Evolutionary conservation across 2,797 vertebrate species (phyloP).

Genomic region (Threskiornis aethiopicus): DNA sequence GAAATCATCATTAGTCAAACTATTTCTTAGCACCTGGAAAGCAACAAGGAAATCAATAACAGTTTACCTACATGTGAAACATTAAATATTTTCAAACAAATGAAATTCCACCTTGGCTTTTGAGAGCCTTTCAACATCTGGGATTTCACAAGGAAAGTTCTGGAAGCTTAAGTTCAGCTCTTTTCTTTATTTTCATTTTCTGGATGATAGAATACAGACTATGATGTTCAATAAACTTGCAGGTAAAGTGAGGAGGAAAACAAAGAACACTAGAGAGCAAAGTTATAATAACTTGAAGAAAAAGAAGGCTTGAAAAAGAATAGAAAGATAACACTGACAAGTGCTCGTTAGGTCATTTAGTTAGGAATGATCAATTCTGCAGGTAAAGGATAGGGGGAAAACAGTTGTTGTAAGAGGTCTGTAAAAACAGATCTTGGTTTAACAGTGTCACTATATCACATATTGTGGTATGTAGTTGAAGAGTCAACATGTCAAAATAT

Average conservation of each 20-base stretch:
- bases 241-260: background rate
- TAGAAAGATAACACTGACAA: background rate
- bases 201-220: background rate
- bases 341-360: background rate
- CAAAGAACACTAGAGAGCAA: background rate
- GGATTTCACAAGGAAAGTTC: background rate
- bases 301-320: background rate
- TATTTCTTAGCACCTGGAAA: background rate
- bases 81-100: background rate
- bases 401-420: background rate
- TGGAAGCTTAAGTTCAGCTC: background rate
- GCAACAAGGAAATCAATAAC: background rate
- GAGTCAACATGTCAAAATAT: background rate
- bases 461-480: background rate
- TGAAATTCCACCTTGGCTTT: background rate
- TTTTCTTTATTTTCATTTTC: background rate
- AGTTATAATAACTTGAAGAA: background rate
- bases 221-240: background rate
- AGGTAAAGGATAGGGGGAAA: background rate
- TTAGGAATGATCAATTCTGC: background rate
- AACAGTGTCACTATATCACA: background rate
- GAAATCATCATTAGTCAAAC: background rate
- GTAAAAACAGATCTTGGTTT: background rate
- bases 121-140: background rate
- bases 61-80: background rate